phyloP scores from a whole-genome alignment of 2,113 vertebrate species.

The Kryptolebias marmoratus region DNA sequence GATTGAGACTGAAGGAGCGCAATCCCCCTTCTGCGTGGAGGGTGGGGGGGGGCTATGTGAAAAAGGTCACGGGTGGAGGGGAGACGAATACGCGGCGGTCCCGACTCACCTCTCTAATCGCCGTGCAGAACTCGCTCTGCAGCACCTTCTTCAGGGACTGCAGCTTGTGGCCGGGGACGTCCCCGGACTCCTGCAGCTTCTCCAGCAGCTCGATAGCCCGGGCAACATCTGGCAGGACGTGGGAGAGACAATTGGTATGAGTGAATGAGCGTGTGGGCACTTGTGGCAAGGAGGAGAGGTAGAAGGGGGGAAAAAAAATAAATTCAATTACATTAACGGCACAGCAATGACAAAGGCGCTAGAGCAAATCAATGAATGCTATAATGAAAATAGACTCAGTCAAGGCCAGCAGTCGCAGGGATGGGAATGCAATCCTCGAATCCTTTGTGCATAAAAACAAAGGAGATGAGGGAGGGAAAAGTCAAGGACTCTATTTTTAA shows the following conservation, averaged over 20 bases:
- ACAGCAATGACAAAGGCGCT: slow-evolving; percentile 31
- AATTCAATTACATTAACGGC: slow-evolving; percentile 64
- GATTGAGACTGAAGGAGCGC: background rate
- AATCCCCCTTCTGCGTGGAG: background rate
- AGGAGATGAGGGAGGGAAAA: background rate
- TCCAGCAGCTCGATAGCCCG: slow-evolving; percentile 97
- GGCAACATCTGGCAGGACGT: slow-evolving; percentile 87
- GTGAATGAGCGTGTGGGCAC: slow-evolving; percentile 7
- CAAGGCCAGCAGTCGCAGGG: slow-evolving; percentile 33
- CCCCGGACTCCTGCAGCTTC: slow-evolving; percentile 96
- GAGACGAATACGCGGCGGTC: background rate
- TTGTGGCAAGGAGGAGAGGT: background rate
- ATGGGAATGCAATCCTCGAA: slow-evolving; percentile 42
- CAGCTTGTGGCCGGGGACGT: slow-evolving; percentile 95
- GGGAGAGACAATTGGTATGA: slow-evolving; percentile 10
- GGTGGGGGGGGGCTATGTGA: background rate
- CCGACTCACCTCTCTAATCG: slow-evolving; percentile 94
- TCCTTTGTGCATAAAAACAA: slow-evolving; percentile 45
- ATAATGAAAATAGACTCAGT: slow-evolving; percentile 67
- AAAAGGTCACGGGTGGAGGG: background rate
- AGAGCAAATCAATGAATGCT: slow-evolving; percentile 59
- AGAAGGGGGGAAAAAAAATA: background rate
- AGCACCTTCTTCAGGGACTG: slow-evolving; percentile 98
- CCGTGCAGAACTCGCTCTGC: slow-evolving; percentile 99
- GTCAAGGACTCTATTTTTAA: slow-evolving; percentile 31